These are phyloP conservation scores for Colius striatus DNA, from an alignment of 2,113 vertebrate genomes.

Conservation along the genomic window DNA sequence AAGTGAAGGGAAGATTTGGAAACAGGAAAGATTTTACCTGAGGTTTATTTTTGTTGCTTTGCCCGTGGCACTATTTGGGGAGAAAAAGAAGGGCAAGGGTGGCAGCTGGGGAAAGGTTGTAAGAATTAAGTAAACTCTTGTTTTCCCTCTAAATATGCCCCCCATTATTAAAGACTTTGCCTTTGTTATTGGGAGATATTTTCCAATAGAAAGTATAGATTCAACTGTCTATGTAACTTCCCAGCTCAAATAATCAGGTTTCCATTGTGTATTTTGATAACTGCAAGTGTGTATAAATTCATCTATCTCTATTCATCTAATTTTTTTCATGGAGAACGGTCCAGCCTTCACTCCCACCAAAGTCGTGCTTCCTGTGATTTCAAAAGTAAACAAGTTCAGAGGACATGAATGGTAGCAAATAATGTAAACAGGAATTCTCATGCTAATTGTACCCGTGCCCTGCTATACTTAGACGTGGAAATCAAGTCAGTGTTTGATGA, in stretches of 20 bases:
- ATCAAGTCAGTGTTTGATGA: conserved; percentile 11
- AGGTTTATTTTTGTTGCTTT: neutral
- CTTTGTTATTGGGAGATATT: neutral
- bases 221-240: neutral
- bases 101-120: neutral
- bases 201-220: neutral
- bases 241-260: neutral
- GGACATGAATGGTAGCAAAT: conserved; percentile 31
- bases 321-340: neutral
- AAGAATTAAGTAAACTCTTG: neutral
- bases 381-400: conserved; percentile 30
- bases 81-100: neutral
- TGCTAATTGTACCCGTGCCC: neutral
- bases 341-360: neutral
- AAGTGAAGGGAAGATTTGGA: neutral
- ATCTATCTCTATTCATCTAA: neutral
- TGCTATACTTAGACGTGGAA: conserved; percentile 59
- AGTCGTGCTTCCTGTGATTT: conserved; percentile 29
- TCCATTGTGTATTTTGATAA: neutral
- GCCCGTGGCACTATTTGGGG: neutral
- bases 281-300: neutral
- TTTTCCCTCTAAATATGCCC: neutral
- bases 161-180: neutral
- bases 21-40: neutral
- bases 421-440: conserved; percentile 62